These are phyloP conservation scores for Nannobrachium achirus DNA, from an alignment of 2,113 vertebrate species.

Conservation along the genomic window DNA sequence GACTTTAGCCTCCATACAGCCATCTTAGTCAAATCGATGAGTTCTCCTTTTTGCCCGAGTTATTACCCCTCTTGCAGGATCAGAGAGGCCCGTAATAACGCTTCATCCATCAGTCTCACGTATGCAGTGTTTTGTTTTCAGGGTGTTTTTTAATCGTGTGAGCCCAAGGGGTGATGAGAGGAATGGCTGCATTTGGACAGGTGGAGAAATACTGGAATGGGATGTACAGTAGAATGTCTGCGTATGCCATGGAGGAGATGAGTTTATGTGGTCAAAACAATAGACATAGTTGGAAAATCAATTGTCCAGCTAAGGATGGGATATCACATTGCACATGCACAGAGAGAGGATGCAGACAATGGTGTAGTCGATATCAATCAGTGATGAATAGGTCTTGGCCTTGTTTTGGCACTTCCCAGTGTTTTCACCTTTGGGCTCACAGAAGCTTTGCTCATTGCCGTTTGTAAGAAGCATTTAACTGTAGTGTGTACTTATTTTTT, in stretches of 20 bases:
- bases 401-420: slow-evolving; percentile 38
- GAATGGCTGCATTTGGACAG: slow-evolving; percentile 25
- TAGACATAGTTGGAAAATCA: slow-evolving; percentile 12
- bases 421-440: slow-evolving; percentile 43
- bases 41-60: slow-evolving; percentile 43
- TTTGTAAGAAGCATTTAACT: slow-evolving; percentile 44
- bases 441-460: slow-evolving; percentile 41
- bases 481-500: slow-evolving; percentile 35
- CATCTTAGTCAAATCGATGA: slow-evolving; percentile 47
- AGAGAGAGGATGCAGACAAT: background rate
- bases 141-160: slow-evolving; percentile 57
- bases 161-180: slow-evolving; percentile 47
- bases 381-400: slow-evolving; percentile 52
- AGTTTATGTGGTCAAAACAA: slow-evolving; percentile 21
- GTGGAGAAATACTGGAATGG: slow-evolving; percentile 39
- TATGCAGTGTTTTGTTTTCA: slow-evolving; percentile 59
- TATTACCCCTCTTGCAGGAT: slow-evolving; percentile 70
- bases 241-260: slow-evolving; percentile 9
- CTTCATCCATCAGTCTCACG: slow-evolving; percentile 56
- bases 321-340: slow-evolving; percentile 40
- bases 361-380: slow-evolving; percentile 25
- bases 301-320: slow-evolving; percentile 7
- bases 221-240: slow-evolving; percentile 43
- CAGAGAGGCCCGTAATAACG: slow-evolving; percentile 65
- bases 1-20: slow-evolving; percentile 37